Conservation (phyloP, 2,888 invertebrate genomes). For the Lycaena phlaeas region DNA sequence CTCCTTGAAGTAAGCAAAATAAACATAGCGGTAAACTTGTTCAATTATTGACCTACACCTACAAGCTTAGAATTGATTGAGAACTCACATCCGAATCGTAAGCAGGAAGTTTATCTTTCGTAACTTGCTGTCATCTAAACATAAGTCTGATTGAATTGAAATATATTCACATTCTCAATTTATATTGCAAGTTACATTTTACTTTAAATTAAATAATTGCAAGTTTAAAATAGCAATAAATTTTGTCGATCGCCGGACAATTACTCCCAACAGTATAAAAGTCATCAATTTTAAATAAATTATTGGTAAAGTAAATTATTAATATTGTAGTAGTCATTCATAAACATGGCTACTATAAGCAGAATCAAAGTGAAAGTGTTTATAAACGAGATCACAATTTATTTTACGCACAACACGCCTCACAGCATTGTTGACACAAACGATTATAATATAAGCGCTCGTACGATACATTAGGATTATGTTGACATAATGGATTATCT, state of each 20-base stretch:
- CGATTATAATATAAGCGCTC: constrained; percentile 13
- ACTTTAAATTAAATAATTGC: no score
- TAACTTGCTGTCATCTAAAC: not conserved
- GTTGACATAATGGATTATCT: constrained; percentile 17
- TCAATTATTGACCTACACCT: constrained; percentile 16
- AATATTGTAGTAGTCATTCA: no score
- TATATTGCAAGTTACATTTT: no score
- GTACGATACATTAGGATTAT: constrained; percentile 11
- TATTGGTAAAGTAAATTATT: not conserved
- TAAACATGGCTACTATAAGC: not conserved
- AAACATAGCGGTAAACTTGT: constrained; percentile 16
- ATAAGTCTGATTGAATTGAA: not conserved
- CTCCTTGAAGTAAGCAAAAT: constrained; percentile 11
- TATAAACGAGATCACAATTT: constrained; percentile 5
- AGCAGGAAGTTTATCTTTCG: constrained; percentile 17
- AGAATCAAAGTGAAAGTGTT: constrained; percentile 9
- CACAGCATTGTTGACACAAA: constrained; percentile 19
- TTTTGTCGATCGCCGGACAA: no score
- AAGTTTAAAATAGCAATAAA: no score
- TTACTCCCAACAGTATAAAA: no score
- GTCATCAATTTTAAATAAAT: not conserved
- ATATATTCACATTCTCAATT: no score
- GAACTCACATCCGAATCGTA: constrained; percentile 20
- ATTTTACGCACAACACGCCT: constrained; percentile 16
- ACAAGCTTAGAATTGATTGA: constrained; percentile 15